Evolutionary conservation across 2,797 vertebrate species (phyloP).

Genomic region (Xyrichtys novacula): DNA sequence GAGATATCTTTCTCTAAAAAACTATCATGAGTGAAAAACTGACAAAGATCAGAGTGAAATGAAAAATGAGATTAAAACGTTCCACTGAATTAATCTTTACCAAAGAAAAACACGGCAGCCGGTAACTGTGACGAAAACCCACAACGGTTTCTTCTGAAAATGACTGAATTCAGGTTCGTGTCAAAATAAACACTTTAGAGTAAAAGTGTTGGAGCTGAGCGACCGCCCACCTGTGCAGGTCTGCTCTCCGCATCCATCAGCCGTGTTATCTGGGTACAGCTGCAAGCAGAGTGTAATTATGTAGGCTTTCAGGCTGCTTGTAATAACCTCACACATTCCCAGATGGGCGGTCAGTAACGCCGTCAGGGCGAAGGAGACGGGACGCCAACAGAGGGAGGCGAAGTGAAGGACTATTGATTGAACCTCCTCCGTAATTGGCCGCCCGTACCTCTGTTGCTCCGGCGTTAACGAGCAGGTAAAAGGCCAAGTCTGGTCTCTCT

Average conservation of each 20-base stretch:
- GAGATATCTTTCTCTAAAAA: no score
- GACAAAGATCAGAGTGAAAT: no score
- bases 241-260: constrained; percentile 39
- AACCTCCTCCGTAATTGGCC: constrained; percentile 65
- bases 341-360: constrained; percentile 48
- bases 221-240: constrained; percentile 34
- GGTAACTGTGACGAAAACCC: no score
- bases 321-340: constrained; percentile 66
- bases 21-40: no score
- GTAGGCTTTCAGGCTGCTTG: constrained; percentile 64
- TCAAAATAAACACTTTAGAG: no score
- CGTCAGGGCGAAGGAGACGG: constrained; percentile 40
- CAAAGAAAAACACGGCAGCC: no score
- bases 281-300: constrained; percentile 64
- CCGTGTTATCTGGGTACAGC: constrained; percentile 57
- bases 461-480: constrained; percentile 70
- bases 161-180: no score
- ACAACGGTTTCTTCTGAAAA: no score
- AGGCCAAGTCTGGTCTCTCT: constrained; percentile 60
- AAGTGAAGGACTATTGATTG: constrained; percentile 69
- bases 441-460: constrained; percentile 41
- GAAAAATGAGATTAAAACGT: no score
- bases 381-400: constrained; percentile 47
- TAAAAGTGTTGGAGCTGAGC: constrained; percentile 12
- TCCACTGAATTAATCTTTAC: no score